Evolutionary conservation across 2,888 invertebrate genomes (phyloP).

Genomic region (Tipula vernalis): DNA sequence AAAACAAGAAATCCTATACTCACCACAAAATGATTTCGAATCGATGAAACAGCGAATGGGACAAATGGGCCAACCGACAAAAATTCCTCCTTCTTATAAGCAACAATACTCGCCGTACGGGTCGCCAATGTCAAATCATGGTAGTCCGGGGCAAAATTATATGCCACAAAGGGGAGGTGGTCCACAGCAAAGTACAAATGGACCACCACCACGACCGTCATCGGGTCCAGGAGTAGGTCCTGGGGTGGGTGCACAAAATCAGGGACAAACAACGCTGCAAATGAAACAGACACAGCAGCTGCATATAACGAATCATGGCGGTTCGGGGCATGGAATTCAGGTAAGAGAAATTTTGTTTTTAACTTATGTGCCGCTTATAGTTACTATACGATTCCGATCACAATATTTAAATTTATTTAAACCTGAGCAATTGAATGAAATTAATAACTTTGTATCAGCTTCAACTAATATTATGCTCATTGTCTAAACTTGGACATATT

Average conservation of each 20-base stretch:
- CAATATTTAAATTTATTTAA: too few relatives aligned
- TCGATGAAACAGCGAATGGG: slow-evolving; percentile 26
- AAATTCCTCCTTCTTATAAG: slow-evolving; percentile 11
- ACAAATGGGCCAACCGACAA: slow-evolving; percentile 30
- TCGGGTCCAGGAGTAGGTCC: slow-evolving; percentile 37
- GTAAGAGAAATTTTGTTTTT: slow-evolving; percentile 38
- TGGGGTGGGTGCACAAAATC: slow-evolving; percentile 22
- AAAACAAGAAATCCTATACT: slow-evolving; percentile 43
- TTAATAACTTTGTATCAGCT: too few relatives aligned
- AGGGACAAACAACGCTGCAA: slow-evolving; percentile 49
- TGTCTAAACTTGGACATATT: too few relatives aligned
- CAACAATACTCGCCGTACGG: slow-evolving; percentile 57
- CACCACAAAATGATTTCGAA: slow-evolving; percentile 36
- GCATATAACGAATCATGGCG: slow-evolving; percentile 69
- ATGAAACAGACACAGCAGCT: slow-evolving; percentile 81
- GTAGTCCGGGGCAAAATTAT: slow-evolving; percentile 33
- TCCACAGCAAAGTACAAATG: slow-evolving; percentile 36
- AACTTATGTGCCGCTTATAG: neutral
- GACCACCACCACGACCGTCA: slow-evolving; percentile 33
- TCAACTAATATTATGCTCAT: too few relatives aligned
- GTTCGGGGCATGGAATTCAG: slow-evolving; percentile 64
- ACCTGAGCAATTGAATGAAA: too few relatives aligned
- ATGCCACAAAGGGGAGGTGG: slow-evolving; percentile 28
- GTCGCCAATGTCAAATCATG: slow-evolving; percentile 46
- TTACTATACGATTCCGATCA: neutral